Evolutionary conservation across 2,888 invertebrate species (phyloP).

Genomic region (Drymonia ruficornis): DNA sequence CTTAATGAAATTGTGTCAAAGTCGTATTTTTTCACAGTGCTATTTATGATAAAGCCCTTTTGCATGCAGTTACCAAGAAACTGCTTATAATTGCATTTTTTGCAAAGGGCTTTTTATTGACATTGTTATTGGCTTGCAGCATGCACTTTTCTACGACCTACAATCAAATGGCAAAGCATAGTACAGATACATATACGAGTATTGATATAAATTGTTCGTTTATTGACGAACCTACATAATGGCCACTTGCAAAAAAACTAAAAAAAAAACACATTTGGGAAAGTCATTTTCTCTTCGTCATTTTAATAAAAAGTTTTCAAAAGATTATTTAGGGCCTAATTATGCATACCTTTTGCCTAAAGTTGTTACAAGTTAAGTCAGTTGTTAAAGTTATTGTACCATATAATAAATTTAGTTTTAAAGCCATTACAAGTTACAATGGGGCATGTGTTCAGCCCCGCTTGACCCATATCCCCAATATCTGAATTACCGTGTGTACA

Average conservation of each 20-base stretch:
- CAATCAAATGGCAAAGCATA: constrained; percentile 9
- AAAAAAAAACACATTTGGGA: too few species aligned
- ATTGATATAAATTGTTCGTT: too few species aligned
- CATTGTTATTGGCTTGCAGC: not conserved
- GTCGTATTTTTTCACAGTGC: constrained; percentile 22
- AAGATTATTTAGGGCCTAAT: too few species aligned
- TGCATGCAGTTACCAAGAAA: not conserved
- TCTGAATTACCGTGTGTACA: constrained; percentile 27
- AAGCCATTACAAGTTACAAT: too few species aligned
- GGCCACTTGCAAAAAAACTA: too few species aligned
- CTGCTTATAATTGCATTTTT: not conserved
- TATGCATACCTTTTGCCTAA: too few species aligned
- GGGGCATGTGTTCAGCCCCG: constrained; percentile 6
- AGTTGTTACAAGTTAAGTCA: too few species aligned
- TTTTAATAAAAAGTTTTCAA: too few species aligned
- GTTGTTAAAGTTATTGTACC: too few species aligned
- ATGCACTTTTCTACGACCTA: not conserved
- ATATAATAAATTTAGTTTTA: too few species aligned
- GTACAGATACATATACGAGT: constrained; percentile 15
- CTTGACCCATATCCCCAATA: constrained; percentile 68
- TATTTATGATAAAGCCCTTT: constrained; percentile 10
- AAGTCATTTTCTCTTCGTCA: too few species aligned
- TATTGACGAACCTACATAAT: too few species aligned
- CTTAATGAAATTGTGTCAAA: constrained; percentile 51
- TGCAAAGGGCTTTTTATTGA: not conserved